Conservation (phyloP, 2,888 invertebrate genomes). For the Parelbella ahira region DNA sequence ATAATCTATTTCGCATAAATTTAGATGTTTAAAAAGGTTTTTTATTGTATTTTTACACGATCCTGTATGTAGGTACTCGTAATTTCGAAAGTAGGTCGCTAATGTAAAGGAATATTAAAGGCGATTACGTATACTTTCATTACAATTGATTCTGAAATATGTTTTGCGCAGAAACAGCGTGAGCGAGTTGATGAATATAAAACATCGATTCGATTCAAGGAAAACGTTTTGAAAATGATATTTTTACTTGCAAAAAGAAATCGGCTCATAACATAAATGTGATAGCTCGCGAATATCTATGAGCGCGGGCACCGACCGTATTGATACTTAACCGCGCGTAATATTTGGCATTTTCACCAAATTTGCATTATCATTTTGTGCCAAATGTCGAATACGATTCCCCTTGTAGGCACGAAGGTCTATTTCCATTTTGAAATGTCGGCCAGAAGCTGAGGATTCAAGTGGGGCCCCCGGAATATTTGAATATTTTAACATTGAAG, state of each 20-base stretch:
- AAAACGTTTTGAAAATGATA: conserved; percentile 8
- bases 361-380: conserved; percentile 63
- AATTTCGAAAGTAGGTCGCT: too few species aligned
- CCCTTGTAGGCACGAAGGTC: conserved; percentile 62
- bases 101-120: too few species aligned
- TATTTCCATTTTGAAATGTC: conserved; percentile 72
- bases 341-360: conserved; percentile 53
- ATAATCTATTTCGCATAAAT: too few species aligned
- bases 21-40: too few species aligned
- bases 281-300: conserved; percentile 22
- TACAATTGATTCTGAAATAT: too few species aligned
- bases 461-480: conserved; percentile 70
- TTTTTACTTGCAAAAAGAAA: conserved; percentile 21
- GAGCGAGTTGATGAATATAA: too few species aligned
- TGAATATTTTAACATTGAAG: conserved; percentile 68
- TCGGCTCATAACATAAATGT: conserved; percentile 21
- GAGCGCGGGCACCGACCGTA: conserved; percentile 34
- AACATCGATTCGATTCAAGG: too few species aligned
- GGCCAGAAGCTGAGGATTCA: conserved; percentile 58
- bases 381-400: conserved; percentile 67
- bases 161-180: too few species aligned
- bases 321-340: conserved; percentile 58
- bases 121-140: too few species aligned
- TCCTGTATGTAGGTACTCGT: too few species aligned
- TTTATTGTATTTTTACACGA: too few species aligned